These are phyloP conservation scores for Apodemia zela DNA, from an alignment of 2,888 invertebrate genomes.

Conservation along the genomic window DNA sequence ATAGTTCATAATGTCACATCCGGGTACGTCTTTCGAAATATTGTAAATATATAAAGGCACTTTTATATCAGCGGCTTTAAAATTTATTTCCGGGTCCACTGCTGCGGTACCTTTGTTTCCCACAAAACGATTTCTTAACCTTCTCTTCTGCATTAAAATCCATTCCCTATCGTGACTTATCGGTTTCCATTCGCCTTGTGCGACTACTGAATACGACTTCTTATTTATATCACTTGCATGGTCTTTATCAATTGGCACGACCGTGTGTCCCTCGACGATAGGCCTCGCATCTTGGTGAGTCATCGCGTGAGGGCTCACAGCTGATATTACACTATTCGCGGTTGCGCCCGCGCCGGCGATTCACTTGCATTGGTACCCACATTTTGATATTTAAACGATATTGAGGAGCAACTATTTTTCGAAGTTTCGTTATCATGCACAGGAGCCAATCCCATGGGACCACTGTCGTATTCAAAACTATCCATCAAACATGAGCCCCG, in stretches of 20 bases:
- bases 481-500: conserved; percentile 26
- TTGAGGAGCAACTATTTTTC: too few relatives aligned
- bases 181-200: conserved; percentile 20
- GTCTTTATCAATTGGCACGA: background rate
- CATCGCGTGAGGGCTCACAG: conserved; percentile 9
- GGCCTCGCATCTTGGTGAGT: conserved; percentile 12
- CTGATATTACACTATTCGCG: background rate
- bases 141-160: conserved; percentile 25
- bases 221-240: background rate
- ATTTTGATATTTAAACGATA: too few relatives aligned
- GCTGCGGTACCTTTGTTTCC: conserved; percentile 25
- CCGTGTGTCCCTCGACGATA: conserved; percentile 21
- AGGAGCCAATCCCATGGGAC: conserved; percentile 29
- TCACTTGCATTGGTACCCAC: too few relatives aligned
- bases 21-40: conserved; percentile 28
- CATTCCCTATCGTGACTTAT: conserved; percentile 18
- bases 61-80: conserved; percentile 31
- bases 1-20: conserved; percentile 30
- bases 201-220: background rate
- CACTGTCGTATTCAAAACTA: conserved; percentile 28
- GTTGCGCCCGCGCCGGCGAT: too few relatives aligned
- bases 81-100: conserved; percentile 21
- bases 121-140: conserved; percentile 26
- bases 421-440: conserved; percentile 22
- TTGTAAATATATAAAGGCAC: conserved; percentile 33